Evolutionary conservation across 1,140 invertebrate genomes (phyloP), one percentile per base, ranked within the genome.

Genomic region (Andricus grossulariae): DNA sequence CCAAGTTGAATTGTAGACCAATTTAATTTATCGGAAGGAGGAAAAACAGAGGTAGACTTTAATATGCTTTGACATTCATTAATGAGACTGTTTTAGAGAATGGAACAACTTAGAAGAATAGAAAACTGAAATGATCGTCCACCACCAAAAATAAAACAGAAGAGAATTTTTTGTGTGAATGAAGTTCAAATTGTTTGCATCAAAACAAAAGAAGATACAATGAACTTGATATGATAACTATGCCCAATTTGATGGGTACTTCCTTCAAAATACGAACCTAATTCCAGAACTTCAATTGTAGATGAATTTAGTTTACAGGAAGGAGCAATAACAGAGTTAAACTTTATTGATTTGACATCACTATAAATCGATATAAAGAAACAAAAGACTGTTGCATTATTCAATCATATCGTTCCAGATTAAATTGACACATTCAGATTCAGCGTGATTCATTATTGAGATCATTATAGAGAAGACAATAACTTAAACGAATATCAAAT

Each of bases 1-100:
- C 7, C 39, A 45, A 45, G 8, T 55, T 19, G 4, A 6, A 6
- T 52, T 21, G 19, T 13, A 21, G 4, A 25, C 12, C 8, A 57
- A 66, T 66, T 66, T 21, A 21, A 39, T 66, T 66, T 39, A 2
- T 25, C 57, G 25, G 57, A 66, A 66, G 25, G 15, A 66, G 57
- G 0, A 66, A 66, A 39, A 66, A 15, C 15, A 15, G 12, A 25
- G 19, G 0, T 11, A 57, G 21, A 45, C 12, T 21, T 21, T 57
- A 57, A 18, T 3, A 16, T 54, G n/a, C 4, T 39, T 66, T 66
- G 57, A 66, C 25, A 39, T 60, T 60, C 57, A 32, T 66, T 11
- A 39, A 39, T 32, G 57, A 39, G 57, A 66, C 39, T 3, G 21
- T 66, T 6, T 19, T 66, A 66, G 55, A 39, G 21, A 32, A 32